phyloP scores from a whole-genome alignment of 2,888 invertebrate species.

The Agonum fuliginosum region DNA sequence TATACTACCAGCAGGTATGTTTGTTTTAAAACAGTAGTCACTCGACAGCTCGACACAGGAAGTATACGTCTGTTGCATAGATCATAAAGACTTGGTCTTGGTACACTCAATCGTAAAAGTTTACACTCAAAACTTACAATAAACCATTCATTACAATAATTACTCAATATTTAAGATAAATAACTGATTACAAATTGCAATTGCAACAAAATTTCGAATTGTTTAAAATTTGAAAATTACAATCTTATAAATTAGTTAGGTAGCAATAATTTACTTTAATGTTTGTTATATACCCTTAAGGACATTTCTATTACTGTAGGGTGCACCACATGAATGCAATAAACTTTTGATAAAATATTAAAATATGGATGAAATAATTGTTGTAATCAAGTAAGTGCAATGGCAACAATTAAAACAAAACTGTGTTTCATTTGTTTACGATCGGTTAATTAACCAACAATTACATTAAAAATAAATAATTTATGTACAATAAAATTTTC shows the following conservation, averaged over 20 bases:
- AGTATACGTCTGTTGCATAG: slow-evolving; percentile 66
- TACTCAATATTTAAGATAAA: neutral
- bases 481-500: neutral
- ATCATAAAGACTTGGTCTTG: slow-evolving; percentile 64
- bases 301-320: no score
- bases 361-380: neutral
- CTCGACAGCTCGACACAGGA: slow-evolving; percentile 65
- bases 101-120: slow-evolving; percentile 62
- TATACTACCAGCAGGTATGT: neutral
- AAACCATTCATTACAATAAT: neutral
- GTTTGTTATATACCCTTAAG: no score
- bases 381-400: neutral
- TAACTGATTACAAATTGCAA: neutral
- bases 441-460: no score
- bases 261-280: no score
- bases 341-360: neutral
- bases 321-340: neutral
- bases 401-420: neutral
- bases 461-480: neutral
- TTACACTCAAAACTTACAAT: neutral
- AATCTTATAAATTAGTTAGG: neutral
- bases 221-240: neutral
- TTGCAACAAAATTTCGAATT: neutral
- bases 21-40: slow-evolving; percentile 23
- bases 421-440: neutral